Evolutionary conservation across 2,888 invertebrate species (phyloP), one percentile per base, ranked within the genome.

Genomic region (Julus scanicus): DNA sequence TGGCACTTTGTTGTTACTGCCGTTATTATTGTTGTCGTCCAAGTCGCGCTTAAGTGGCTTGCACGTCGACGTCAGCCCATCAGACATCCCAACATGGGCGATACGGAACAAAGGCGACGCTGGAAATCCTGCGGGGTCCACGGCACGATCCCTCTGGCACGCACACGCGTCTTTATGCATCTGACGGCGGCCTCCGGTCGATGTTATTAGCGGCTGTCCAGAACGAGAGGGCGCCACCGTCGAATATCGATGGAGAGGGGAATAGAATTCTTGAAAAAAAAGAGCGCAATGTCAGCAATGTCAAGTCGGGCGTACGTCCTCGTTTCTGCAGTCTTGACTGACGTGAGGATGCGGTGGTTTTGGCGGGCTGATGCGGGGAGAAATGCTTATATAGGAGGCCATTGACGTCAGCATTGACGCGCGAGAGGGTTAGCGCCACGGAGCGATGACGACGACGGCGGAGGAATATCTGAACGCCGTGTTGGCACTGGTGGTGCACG

Each of bases 361-460:
- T 8, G 53, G 53, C 13, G 13, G 53, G 53, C 53, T 3, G 53
- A 9, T 53, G 53, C 13, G 15, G 63, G 8, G 63, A 17, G 8
- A 8, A 17, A 17, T 17, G 63, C 63, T 71, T 71, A 71, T 20
- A 71, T 71, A 71, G 63, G 5, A n/a, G 63, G 63, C 63, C 8
- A 29, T 71, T 71, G 63, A 71, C 63, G 63, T 71, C 63, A 71
- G 63, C 63, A 71, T 71, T 71, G 63, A 71, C 63, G 63, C 20
- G 13, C 53, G 53, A 53, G 53, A 17, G 20, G 20, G 44, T 44
- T 44, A 44, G 63, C 53, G 53, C 53, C 17, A 53, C 13, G 53
- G 53, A 44, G 44, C 44, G 44, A 44, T 44, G 44, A 44, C 44
- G 44, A 44, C 44, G 53, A 53, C 13, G 53, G 53, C 53, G 13